Evolutionary conservation across 2,888 invertebrate genomes (phyloP).

Genomic region (Hypomecis punctinalis): DNA sequence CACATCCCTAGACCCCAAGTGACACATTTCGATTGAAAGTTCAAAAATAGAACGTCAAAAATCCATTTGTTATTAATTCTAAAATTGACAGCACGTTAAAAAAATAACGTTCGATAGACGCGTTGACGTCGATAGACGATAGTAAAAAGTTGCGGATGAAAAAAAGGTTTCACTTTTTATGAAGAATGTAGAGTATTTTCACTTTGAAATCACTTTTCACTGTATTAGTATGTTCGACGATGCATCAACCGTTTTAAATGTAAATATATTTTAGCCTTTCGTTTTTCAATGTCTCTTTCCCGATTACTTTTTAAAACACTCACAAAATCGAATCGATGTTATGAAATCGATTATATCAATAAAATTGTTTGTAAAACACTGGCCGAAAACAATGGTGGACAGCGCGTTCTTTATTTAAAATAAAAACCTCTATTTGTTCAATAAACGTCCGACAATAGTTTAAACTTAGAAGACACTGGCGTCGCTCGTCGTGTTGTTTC

Average conservation of each 20-base stretch:
- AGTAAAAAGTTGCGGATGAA: neutral
- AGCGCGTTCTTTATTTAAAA: conserved; percentile 46
- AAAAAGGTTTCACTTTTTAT: conserved; percentile 2
- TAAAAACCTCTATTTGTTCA: conserved; percentile 53
- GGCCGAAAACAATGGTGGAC: conserved; percentile 34
- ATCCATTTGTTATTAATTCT: conserved; percentile 13
- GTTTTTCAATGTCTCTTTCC: conserved; percentile 23
- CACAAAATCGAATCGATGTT: conserved; percentile 28
- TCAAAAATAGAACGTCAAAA: conserved; percentile 17
- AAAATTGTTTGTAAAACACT: conserved; percentile 44
- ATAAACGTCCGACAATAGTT: conserved; percentile 74
- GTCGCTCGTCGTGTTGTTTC: conserved; percentile 57
- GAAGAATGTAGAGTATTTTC: conserved; percentile 12
- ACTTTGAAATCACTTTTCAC: conserved; percentile 26
- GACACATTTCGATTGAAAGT: conserved; percentile 53
- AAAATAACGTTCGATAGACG: too few species aligned
- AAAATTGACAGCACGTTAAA: neutral
- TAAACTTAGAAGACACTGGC: conserved; percentile 78
- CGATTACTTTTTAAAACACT: conserved; percentile 20
- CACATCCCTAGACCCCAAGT: conserved; percentile 55
- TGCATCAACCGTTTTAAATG: conserved; percentile 22
- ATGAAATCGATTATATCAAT: conserved; percentile 35
- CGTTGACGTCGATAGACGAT: too few species aligned
- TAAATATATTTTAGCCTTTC: conserved; percentile 24
- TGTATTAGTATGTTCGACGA: conserved; percentile 21